Evolutionary conservation across 2,797 vertebrate genomes (phyloP).

Genomic region (Phataginus tetradactyla): DNA sequence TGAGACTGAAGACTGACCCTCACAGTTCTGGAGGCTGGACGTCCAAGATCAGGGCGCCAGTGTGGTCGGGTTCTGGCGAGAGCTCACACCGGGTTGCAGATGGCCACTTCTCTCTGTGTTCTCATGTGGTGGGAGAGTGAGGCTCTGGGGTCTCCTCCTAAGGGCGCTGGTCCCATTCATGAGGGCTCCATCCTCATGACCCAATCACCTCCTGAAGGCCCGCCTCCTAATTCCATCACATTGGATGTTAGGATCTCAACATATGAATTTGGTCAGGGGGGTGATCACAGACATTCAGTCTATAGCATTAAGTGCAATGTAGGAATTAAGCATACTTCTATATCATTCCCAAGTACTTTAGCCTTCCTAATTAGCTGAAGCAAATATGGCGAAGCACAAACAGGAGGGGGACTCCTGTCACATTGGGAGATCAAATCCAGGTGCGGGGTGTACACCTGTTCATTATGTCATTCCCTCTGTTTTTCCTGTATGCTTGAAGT

Average conservation of each 20-base stretch:
- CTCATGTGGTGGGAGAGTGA: not conserved
- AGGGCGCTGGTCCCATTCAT: not conserved
- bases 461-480: accelerated
- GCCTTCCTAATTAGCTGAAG: not conserved
- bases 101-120: accelerated
- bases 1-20: not conserved
- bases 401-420: too few species aligned
- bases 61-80: not conserved
- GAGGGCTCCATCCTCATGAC: not conserved
- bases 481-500: not conserved
- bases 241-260: not conserved
- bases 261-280: not conserved
- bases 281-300: not conserved
- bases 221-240: not conserved
- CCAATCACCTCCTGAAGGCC: too few species aligned
- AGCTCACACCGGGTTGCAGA: too few species aligned
- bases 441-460: too few species aligned
- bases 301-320: not conserved
- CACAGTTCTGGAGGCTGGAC: not conserved
- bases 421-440: too few species aligned
- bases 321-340: not conserved
- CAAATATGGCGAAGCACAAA: accelerated
- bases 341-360: not conserved
- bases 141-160: not conserved
- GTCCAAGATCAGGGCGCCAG: not conserved